Percentiles rank a stretch among this genome's conserved stretches.
Conservation (phyloP, 2,113 vertebrate species). For the Hippocampus guttulatus region DNA sequence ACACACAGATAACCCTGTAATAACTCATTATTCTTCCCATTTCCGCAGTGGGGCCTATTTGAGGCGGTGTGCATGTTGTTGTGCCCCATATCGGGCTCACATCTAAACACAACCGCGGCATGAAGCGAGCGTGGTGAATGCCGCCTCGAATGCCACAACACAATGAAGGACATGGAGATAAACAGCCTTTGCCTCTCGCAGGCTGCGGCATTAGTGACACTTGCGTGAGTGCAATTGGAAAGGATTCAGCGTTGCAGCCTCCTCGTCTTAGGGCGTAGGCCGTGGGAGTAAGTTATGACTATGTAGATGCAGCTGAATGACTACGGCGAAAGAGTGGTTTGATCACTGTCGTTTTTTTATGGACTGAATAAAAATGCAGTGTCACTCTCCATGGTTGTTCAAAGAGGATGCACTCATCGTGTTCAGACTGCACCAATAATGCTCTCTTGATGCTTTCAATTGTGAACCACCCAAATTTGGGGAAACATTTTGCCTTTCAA, state of each 20-base stretch:
- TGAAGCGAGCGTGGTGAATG: constrained; percentile 32
- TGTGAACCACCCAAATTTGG: not conserved
- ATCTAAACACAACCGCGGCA: constrained; percentile 38
- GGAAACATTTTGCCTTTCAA: not conserved
- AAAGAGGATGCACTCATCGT: not conserved
- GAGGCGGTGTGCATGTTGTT: constrained; percentile 42
- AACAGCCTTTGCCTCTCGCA: constrained; percentile 45
- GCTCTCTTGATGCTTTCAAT: not conserved
- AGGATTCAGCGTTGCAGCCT: constrained; percentile 30
- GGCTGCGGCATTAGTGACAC: constrained; percentile 55
- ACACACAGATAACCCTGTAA: constrained; percentile 69
- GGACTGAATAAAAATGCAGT: not conserved
- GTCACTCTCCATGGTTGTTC: not conserved
- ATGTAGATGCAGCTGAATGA: not conserved
- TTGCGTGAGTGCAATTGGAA: constrained; percentile 59
- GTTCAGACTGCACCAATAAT: not conserved
- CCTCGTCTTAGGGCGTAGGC: constrained; percentile 13
- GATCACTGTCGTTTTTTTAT: not conserved
- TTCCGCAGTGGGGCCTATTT: constrained; percentile 51
- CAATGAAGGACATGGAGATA: constrained; percentile 43
- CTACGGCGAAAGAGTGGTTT: not conserved
- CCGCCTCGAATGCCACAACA: constrained; percentile 30
- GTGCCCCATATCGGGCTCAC: constrained; percentile 41
- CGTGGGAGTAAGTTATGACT: constrained; percentile 1
- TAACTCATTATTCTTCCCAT: constrained; percentile 67